A percentile compares a stretch with the other conserved stretches of the same genome.
phyloP scores from a whole-genome alignment of 2,797 vertebrate species.

The Delichon dasypus region DNA sequence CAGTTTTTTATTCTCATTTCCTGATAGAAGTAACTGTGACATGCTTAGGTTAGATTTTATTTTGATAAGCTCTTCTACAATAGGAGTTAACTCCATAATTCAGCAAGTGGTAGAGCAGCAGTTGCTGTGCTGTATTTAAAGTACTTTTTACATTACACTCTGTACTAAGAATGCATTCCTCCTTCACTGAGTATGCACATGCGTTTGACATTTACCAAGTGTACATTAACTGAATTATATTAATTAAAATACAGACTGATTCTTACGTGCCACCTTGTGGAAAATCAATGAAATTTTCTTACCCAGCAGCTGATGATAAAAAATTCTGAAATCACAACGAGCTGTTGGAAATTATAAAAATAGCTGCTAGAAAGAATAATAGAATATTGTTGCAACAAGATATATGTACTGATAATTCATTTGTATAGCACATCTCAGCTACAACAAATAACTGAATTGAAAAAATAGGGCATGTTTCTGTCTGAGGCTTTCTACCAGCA shows the following conservation, averaged over 20 bases:
- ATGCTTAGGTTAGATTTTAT: neutral
- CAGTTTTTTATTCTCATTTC: neutral
- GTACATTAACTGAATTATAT: neutral
- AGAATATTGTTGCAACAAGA: neutral
- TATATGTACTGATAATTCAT: neutral
- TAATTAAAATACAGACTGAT: slow-evolving; percentile 38
- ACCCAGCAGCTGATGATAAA: neutral
- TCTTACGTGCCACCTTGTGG: slow-evolving; percentile 66
- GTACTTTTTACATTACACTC: neutral
- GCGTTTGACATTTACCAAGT: neutral
- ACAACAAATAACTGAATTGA: neutral
- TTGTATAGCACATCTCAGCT: neutral
- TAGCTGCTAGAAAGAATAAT: neutral
- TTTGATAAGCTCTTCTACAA: neutral
- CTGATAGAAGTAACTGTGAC: neutral
- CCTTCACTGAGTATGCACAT: neutral
- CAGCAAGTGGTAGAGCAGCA: neutral
- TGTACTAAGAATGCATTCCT: neutral
- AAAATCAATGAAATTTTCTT: slow-evolving; percentile 36
- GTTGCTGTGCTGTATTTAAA: neutral
- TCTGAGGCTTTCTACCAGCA: neutral
- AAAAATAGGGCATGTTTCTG: neutral
- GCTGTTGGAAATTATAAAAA: neutral
- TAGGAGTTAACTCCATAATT: neutral
- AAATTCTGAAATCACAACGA: neutral